Evolutionary conservation across 2,113 vertebrate species (phyloP).

Genomic region (Petaurus breviceps): DNA sequence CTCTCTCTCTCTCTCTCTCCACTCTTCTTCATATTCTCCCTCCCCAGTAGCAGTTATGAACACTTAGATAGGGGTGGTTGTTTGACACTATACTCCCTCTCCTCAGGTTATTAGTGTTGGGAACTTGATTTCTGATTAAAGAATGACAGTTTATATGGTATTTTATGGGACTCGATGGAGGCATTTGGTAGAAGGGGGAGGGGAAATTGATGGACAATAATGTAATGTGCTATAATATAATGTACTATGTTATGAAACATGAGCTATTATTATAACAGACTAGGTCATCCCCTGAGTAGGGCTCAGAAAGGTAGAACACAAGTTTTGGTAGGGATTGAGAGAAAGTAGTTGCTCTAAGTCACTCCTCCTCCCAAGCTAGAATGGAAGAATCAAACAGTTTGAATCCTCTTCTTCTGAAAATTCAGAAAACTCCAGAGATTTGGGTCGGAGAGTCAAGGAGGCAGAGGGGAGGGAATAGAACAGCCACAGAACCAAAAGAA

Average conservation of each 20-base stretch:
- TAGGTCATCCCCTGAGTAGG: background rate
- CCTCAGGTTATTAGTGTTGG: background rate
- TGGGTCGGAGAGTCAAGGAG: background rate
- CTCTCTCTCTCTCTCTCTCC: background rate
- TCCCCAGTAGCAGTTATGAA: background rate
- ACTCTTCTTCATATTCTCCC: background rate
- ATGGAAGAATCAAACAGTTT: background rate
- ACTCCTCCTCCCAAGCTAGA: background rate
- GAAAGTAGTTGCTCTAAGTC: background rate
- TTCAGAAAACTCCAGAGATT: background rate
- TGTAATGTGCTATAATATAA: background rate
- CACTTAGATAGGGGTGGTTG: background rate
- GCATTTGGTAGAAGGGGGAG: background rate
- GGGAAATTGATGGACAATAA: background rate
- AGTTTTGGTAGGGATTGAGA: background rate
- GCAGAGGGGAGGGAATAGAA: background rate
- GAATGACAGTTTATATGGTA: background rate
- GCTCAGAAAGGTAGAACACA: background rate
- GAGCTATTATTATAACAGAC: background rate
- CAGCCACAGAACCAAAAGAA: background rate
- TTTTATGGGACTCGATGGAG: background rate
- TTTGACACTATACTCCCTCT: background rate
- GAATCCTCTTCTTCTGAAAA: background rate
- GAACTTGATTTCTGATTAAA: background rate
- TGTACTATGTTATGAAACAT: background rate